Conservation (phyloP, 1,140 invertebrate genomes). For the Antheraea pernyi region DNA sequence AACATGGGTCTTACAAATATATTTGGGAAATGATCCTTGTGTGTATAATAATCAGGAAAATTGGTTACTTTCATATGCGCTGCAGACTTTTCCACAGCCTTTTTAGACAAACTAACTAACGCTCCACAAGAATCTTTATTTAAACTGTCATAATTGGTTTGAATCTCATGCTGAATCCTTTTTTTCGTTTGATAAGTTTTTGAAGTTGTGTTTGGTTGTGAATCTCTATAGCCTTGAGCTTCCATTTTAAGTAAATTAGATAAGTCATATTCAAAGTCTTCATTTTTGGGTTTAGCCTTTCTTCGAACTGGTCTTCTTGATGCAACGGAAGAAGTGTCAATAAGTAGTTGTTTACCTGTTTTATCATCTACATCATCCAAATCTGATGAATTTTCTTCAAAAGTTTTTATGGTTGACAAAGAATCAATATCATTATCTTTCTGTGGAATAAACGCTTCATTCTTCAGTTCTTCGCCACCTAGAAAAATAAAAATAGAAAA, state of each 20-base stretch:
- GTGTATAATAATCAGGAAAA: slow-evolving; percentile 33
- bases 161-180: slow-evolving; percentile 44
- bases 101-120: slow-evolving; percentile 51
- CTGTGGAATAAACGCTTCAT: slow-evolving; percentile 11
- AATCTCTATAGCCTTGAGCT: slow-evolving; percentile 68
- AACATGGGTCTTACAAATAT: slow-evolving; percentile 58
- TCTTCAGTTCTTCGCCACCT: slow-evolving; percentile 38
- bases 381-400: slow-evolving; percentile 74
- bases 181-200: slow-evolving; percentile 54
- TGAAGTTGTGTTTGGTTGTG: slow-evolving; percentile 33
- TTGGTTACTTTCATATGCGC: slow-evolving; percentile 61
- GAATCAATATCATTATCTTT: slow-evolving; percentile 42
- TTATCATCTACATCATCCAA: slow-evolving; percentile 65
- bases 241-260: slow-evolving; percentile 79
- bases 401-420: slow-evolving; percentile 43
- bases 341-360: slow-evolving; percentile 34
- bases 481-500: slow-evolving; percentile 27
- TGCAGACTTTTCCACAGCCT: slow-evolving; percentile 48
- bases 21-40: slow-evolving; percentile 43
- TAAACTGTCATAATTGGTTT: slow-evolving; percentile 44
- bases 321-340: slow-evolving; percentile 37
- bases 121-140: slow-evolving; percentile 64
- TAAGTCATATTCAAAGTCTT: slow-evolving; percentile 85
- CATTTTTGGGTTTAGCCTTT: slow-evolving; percentile 82
- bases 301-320: slow-evolving; percentile 81